Conservation (phyloP, 2,113 vertebrate species). For the Phrynosoma platyrhinos region DNA sequence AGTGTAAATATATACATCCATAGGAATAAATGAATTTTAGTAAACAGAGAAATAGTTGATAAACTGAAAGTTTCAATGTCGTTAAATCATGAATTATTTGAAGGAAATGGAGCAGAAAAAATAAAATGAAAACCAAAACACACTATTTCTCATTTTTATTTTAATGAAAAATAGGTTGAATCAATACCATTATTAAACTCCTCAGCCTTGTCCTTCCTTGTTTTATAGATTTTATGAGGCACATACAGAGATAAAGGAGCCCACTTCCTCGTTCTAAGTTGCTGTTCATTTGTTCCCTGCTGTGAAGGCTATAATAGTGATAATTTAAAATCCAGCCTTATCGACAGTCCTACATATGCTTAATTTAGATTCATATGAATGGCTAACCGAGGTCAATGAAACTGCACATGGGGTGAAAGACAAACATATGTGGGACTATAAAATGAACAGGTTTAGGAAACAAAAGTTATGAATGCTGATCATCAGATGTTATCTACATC, state of each 20-base stretch:
- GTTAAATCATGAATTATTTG: conserved; percentile 36
- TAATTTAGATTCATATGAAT: conserved; percentile 44
- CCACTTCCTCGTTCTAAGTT: conserved; percentile 23
- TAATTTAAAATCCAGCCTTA: conserved; percentile 46
- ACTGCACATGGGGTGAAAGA: conserved; percentile 26
- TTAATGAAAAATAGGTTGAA: neutral
- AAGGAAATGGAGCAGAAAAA: neutral
- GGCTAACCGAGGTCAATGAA: conserved; percentile 26
- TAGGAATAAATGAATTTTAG: neutral
- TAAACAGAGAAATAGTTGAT: conserved; percentile 19
- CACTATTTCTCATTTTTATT: conserved; percentile 33
- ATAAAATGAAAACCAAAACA: conserved; percentile 1
- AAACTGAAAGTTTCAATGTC: conserved; percentile 12
- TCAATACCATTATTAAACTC: conserved; percentile 16
- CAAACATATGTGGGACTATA: conserved; percentile 19
- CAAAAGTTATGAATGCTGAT: conserved; percentile 17
- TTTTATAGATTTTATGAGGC: conserved; percentile 37
- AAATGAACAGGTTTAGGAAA: conserved; percentile 15
- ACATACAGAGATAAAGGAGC: conserved; percentile 36
- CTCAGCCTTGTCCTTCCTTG: conserved; percentile 21
- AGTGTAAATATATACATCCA: neutral
- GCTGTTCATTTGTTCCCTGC: conserved; percentile 32
- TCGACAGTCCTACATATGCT: conserved; percentile 41
- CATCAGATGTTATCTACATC: neutral
- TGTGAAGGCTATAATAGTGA: conserved; percentile 31